Percentiles rank a stretch among this genome's conserved stretches.
phyloP scores from a whole-genome alignment of 2,797 vertebrate genomes.

The Coreius guichenoti region DNA sequence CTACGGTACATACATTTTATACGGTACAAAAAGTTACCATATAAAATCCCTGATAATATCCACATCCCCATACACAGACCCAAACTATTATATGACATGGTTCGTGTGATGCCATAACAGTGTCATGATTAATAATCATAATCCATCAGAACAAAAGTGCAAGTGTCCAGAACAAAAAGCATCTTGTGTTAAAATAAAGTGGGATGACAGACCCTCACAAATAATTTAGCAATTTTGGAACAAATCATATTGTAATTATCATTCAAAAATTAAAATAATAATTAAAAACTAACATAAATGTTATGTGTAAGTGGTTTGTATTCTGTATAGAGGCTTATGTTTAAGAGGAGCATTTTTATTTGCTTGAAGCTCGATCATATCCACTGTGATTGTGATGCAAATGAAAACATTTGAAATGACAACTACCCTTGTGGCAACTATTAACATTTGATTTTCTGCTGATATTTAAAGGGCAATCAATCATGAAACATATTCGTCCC shows the following conservation, averaged over 20 bases:
- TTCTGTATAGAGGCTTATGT: not conserved
- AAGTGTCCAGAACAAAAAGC: not conserved
- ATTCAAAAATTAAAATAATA: slow-evolving; percentile 4
- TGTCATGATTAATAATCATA: not conserved
- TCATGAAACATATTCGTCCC: not conserved
- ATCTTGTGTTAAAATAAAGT: not conserved
- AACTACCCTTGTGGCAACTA: slow-evolving; percentile 33
- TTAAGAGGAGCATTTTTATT: not conserved
- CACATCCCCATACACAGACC: not conserved
- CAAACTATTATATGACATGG: not conserved
- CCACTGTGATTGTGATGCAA: not conserved
- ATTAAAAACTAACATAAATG: not conserved
- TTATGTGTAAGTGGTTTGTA: not conserved
- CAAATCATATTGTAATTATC: not conserved
- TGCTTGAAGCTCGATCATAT: not conserved
- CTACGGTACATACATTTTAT: not conserved
- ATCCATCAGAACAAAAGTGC: not conserved
- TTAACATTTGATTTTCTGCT: slow-evolving; percentile 26
- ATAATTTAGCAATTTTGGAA: not conserved
- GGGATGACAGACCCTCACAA: not conserved
- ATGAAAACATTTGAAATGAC: slow-evolving; percentile 25
- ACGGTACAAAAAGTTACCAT: no score
- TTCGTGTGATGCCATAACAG: not conserved
- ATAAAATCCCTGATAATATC: not conserved
- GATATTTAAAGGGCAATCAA: slow-evolving; percentile 15